Conservation (phyloP, 2,113 vertebrate genomes). For the Erinaceus europaeus region DNA sequence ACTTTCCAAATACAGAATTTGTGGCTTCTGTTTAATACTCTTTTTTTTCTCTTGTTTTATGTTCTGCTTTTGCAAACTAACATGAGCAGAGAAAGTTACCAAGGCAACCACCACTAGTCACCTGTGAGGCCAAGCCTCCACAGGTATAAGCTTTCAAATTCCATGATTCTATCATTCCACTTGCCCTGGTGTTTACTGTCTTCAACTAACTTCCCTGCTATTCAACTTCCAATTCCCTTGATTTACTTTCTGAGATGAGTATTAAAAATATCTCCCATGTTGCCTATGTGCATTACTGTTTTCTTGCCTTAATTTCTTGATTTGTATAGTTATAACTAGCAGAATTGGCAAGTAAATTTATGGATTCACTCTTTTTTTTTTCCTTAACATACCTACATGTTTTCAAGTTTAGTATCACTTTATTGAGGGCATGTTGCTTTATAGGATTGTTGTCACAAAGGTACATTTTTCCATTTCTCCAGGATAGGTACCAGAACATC, state of each 20-base stretch:
- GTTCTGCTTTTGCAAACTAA: not conserved
- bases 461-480: too few species aligned
- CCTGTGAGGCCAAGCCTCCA: rapidly evolving
- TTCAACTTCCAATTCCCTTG: not conserved
- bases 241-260: not conserved
- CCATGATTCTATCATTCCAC: not conserved
- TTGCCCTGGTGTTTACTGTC: not conserved
- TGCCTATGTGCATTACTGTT: not conserved
- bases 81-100: not conserved
- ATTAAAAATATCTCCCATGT: not conserved
- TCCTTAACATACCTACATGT: too few species aligned
- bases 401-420: too few species aligned
- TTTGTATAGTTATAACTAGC: not conserved
- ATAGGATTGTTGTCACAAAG: too few species aligned
- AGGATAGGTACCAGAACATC: too few species aligned
- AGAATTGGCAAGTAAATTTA: not conserved
- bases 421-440: too few species aligned
- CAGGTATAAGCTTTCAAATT: not conserved
- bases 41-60: too few species aligned
- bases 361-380: too few species aligned
- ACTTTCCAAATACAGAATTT: not conserved
- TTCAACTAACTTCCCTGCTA: not conserved
- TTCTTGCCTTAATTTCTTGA: not conserved
- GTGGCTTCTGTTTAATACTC: not conserved
- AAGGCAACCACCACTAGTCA: not conserved